Conservation (phyloP, 2,888 invertebrate genomes). For the Hydropsyche betteni region DNA sequence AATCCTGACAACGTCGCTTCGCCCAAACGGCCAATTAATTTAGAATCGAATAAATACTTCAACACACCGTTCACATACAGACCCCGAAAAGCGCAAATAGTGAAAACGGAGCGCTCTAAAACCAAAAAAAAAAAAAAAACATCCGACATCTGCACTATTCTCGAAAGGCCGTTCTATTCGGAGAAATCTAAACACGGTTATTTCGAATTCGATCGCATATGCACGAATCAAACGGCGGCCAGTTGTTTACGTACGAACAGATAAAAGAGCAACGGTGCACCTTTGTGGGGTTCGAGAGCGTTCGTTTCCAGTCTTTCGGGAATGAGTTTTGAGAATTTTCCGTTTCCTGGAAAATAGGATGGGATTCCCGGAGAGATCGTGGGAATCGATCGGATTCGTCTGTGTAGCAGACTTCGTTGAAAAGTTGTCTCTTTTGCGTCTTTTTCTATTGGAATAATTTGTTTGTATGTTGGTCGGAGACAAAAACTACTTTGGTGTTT, state of each 20-base stretch:
- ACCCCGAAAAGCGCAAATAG: not conserved
- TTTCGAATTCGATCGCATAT: conserved; percentile 8
- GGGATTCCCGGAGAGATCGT: too few relatives aligned
- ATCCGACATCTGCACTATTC: not conserved
- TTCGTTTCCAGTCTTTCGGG: too few relatives aligned
- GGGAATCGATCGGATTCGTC: too few relatives aligned
- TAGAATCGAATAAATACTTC: too few relatives aligned
- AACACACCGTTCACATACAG: too few relatives aligned
- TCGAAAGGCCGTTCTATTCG: not conserved
- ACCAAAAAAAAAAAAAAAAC: not conserved
- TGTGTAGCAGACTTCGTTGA: too few relatives aligned
- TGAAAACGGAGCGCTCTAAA: not conserved
- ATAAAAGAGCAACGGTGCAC: conserved; percentile 18
- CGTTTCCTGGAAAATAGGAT: too few relatives aligned
- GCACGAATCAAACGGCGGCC: conserved; percentile 14
- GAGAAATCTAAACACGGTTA: conserved; percentile 10
- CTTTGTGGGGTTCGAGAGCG: not conserved
- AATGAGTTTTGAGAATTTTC: too few relatives aligned
- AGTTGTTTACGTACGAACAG: conserved; percentile 3
- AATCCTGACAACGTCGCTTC: not conserved
- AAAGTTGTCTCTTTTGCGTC: too few relatives aligned
- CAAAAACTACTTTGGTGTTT: too few relatives aligned
- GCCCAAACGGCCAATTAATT: not conserved
- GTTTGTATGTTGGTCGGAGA: too few relatives aligned
- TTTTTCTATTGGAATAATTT: too few relatives aligned